Base-by-base conservation (phyloP, 2,113 vertebrate genomes). In the Anser brachyrhynchus region DNA sequence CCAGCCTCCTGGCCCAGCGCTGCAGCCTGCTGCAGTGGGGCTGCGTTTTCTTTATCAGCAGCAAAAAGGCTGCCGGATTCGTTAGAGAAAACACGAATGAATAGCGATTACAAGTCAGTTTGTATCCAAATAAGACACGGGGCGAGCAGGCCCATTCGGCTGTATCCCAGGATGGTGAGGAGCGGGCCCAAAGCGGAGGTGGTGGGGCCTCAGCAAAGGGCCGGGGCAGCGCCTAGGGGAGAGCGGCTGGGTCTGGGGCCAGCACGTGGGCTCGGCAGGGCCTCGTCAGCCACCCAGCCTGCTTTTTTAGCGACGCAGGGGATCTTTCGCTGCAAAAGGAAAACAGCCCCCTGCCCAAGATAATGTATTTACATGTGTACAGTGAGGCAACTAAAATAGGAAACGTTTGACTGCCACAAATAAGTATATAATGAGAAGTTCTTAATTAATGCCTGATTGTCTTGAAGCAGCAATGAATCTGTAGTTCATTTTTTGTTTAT, bases 381-480 rank as follows among this genome's bases (percentile, higher is more conserved):
- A 39, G 15, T 75, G 21, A 78, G 31, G n/a, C n/a, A 72, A 17
- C 57, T 90, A 15, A 88, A 89, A 73, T 35, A 84, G 58, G 65
- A 84, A 84, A 81, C n/a, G 26, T 37, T 69, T 75, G 78, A 74
- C 70, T 93, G 61, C 59, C 51, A 71, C 58, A 67, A 82, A 6
- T 72, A 92, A 66, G 19, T 89, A 19, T 66, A 29, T 89, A 84
- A 79, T 74, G 61, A 86, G 37, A 74, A 61, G 39, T 72, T 90
- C 87, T 91, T 93, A 91, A 93, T 94, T 92, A 75, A 77, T 80
- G 64, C 59, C 49, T 90, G 21, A 52, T 90, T 94, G 75, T 87
- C 61, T 84, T 55, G 39, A 92, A 83, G 25, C 72, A 84, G 5
- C 84, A 87, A 67, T 43, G 26, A 71, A 61, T 43, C 77, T 62